Evolutionary conservation across 1,140 invertebrate species (phyloP).

Genomic region (Notospermus geniculatus): DNA sequence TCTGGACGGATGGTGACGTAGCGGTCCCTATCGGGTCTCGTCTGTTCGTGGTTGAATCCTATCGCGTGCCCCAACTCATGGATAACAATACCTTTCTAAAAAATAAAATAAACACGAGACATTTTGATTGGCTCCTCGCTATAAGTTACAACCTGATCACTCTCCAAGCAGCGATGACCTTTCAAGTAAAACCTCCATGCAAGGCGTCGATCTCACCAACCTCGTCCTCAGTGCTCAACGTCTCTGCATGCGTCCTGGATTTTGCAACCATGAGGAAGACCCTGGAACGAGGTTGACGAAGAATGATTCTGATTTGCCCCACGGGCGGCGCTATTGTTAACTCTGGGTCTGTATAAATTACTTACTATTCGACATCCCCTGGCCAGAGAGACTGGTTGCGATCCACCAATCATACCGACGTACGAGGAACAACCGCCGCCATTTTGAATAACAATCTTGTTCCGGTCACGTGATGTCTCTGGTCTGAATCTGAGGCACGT

Average conservation of each 20-base stretch:
- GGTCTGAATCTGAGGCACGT: conserved; percentile 32
- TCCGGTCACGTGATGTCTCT: conserved; percentile 15
- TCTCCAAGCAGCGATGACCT: neutral
- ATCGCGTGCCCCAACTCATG: conserved; percentile 55
- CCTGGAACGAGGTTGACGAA: too few species aligned
- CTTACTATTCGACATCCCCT: conserved; percentile 33
- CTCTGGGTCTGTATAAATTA: too few species aligned
- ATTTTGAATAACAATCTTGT: conserved; percentile 9
- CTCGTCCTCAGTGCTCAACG: neutral
- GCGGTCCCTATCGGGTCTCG: conserved; percentile 51
- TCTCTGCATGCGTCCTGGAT: neutral
- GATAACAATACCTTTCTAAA: conserved; percentile 33
- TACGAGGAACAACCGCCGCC: conserved; percentile 30
- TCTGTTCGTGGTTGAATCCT: conserved; percentile 62
- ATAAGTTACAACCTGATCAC: neutral
- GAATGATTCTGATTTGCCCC: too few species aligned
- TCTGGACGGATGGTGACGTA: conserved; percentile 41
- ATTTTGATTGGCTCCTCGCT: neutral
- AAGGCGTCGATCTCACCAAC: neutral
- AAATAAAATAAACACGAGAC: neutral
- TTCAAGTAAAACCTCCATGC: neutral
- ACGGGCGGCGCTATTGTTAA: too few species aligned
- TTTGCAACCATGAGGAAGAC: too few species aligned
- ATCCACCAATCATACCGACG: conserved; percentile 31
- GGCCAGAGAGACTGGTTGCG: conserved; percentile 31